A percentile compares a stretch with the other conserved stretches of the same genome.
Conservation (phyloP, 2,797 vertebrate genomes). For the Pipistrellus pygmaeus region DNA sequence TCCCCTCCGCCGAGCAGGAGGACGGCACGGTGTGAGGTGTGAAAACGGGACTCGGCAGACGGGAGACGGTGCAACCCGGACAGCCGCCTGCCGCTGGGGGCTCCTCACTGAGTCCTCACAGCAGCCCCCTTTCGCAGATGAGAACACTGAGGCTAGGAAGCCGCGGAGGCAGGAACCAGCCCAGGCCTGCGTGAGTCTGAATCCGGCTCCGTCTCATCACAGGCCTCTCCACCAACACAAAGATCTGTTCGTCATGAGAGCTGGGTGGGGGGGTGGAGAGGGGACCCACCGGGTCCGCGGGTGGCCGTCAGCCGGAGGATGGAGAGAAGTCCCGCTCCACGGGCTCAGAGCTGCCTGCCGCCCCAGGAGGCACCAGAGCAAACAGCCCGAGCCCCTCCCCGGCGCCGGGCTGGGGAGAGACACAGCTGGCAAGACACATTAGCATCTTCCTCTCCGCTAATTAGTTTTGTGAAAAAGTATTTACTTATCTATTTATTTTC, state of each 20-base stretch:
- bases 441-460: constrained; percentile 87
- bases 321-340: background rate
- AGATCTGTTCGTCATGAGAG: background rate
- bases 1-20: too few species aligned
- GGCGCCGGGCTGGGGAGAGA: constrained; percentile 45
- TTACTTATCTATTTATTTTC: constrained; percentile 85
- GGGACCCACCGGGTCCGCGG: background rate
- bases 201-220: rapidly evolving
- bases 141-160: background rate
- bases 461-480: constrained; percentile 87
- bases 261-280: rapidly evolving
- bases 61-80: too few species aligned
- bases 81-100: background rate
- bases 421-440: constrained; percentile 83
- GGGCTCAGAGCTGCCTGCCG: too few species aligned
- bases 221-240: background rate
- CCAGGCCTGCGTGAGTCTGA: background rate
- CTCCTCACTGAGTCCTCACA: background rate
- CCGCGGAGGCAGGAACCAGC: background rate
- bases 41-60: background rate
- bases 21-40: too few species aligned
- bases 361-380: background rate
- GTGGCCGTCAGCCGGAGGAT: background rate
- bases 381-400: constrained; percentile 28
- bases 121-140: background rate